A percentile compares a stretch with the other conserved stretches of the same genome.
These are phyloP conservation scores for Epizoanthus ramosus DNA, from an alignment of 92 coral and sea anemone genomes.

Conservation along the genomic window DNA sequence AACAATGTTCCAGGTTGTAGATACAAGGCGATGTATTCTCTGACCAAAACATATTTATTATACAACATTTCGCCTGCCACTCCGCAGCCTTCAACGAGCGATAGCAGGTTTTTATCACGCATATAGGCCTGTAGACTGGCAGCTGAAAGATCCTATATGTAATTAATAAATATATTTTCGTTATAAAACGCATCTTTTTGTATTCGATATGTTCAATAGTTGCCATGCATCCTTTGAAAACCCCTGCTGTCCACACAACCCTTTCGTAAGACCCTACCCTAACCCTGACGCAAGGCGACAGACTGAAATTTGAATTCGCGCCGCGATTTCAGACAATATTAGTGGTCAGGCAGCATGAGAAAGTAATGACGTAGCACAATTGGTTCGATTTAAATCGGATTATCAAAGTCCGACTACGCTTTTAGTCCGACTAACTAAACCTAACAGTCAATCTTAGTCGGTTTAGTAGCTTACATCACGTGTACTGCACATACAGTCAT, in stretches of 20 bases:
- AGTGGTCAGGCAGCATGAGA: slow-evolving; percentile 6
- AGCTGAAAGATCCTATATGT: slow-evolving; percentile 3
- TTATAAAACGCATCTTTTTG: slow-evolving; percentile 2
- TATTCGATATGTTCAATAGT: slow-evolving; percentile 2
- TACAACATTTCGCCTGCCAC: slow-evolving; percentile 5
- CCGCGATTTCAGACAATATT: slow-evolving; percentile 4
- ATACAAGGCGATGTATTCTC: slow-evolving; percentile 4
- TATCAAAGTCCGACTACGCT: slow-evolving; percentile 5
- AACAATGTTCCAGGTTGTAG: slow-evolving; percentile 4
- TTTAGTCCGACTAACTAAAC: slow-evolving; percentile 3
- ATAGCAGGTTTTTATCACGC: slow-evolving; percentile 4
- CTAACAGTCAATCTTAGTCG: slow-evolving; percentile 4
- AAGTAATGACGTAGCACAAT: slow-evolving; percentile 3
- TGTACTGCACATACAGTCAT: slow-evolving; percentile 4
- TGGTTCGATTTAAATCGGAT: slow-evolving; percentile 3
- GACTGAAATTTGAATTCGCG: slow-evolving; percentile 4
- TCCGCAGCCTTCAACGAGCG: slow-evolving; percentile 7
- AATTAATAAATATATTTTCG: slow-evolving; percentile 1
- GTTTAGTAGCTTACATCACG: slow-evolving; percentile 4
- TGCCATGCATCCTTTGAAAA: slow-evolving; percentile 4
- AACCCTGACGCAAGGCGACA: slow-evolving; percentile 7
- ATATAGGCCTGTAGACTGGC: slow-evolving; percentile 5
- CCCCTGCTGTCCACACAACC: slow-evolving; percentile 7
- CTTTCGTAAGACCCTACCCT: slow-evolving; percentile 5
- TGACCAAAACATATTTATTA: slow-evolving; percentile 1